Conservation (phyloP, 2,888 invertebrate species). For the Formica aserva region DNA sequence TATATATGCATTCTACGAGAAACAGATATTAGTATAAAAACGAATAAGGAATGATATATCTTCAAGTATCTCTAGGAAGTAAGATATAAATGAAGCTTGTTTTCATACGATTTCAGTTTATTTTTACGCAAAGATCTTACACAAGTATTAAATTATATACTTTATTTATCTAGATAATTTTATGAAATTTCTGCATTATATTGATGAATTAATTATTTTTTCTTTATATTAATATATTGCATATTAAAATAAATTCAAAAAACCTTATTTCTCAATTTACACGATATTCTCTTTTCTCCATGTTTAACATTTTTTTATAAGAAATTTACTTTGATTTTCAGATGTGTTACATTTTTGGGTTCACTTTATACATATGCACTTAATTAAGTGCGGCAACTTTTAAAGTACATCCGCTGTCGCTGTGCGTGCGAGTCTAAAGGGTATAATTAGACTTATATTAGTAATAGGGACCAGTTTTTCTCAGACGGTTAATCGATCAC, state of each 20-base stretch:
- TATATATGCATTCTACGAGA: background rate
- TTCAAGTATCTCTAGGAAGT: background rate
- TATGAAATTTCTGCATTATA: background rate
- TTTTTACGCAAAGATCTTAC: background rate
- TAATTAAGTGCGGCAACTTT: conserved; percentile 19
- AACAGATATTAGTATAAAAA: background rate
- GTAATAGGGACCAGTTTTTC: conserved; percentile 53
- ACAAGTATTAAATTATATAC: background rate
- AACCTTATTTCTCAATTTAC: background rate
- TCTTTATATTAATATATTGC: background rate
- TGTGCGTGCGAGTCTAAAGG: conserved; percentile 1
- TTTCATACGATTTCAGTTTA: background rate
- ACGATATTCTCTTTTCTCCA: background rate
- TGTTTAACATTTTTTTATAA: background rate
- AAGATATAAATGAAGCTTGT: background rate
- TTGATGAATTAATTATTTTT: background rate
- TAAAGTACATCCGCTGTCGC: conserved; percentile 40
- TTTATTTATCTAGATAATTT: background rate
- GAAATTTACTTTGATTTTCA: background rate
- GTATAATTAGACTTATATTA: conserved; percentile 61
- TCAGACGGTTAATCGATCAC: conserved; percentile 63
- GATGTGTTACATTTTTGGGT: background rate
- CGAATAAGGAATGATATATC: background rate
- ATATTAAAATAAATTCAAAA: background rate
- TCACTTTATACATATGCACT: conserved; percentile 31